Evolutionary conservation across 2,113 vertebrate species (phyloP).

Genomic region (Toxotes jaculatrix): DNA sequence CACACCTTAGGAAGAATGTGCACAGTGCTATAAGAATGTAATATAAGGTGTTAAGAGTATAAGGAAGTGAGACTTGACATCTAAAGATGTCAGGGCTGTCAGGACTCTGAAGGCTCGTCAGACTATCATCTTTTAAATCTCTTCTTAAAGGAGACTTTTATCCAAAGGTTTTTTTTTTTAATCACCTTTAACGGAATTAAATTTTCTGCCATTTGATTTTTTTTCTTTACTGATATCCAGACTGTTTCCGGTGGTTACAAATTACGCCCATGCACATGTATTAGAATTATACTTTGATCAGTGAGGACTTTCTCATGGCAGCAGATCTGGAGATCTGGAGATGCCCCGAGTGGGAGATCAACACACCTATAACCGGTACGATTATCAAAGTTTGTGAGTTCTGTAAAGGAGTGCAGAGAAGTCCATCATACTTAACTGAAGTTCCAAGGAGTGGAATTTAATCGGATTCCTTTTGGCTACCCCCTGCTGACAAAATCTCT

Average conservation of each 20-base stretch:
- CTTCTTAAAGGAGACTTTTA: slow-evolving; percentile 10
- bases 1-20: neutral
- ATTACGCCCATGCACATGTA: neutral
- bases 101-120: slow-evolving; percentile 5
- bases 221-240: neutral
- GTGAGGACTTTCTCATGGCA: neutral
- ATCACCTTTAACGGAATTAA: neutral
- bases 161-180: slow-evolving; percentile 5
- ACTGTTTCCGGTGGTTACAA: too few relatives aligned
- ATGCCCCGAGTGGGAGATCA: slow-evolving; percentile 11
- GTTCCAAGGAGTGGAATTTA: slow-evolving; percentile 29
- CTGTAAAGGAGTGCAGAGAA: slow-evolving; percentile 4
- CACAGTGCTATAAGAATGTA: neutral
- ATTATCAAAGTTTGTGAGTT: slow-evolving; percentile 41
- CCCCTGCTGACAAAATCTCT: slow-evolving; percentile 67
- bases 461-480: slow-evolving; percentile 57
- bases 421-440: slow-evolving; percentile 62
- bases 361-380: neutral
- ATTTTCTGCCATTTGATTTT: neutral
- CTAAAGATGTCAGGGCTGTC: slow-evolving; percentile 18
- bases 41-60: slow-evolving; percentile 6
- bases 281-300: neutral
- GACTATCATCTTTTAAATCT: slow-evolving; percentile 42
- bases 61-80: slow-evolving; percentile 11
- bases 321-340: slow-evolving; percentile 40